Evolutionary conservation across 1,140 invertebrate genomes (phyloP), one percentile per base, ranked within the genome.

Genomic region (Trichoplusia ni): DNA sequence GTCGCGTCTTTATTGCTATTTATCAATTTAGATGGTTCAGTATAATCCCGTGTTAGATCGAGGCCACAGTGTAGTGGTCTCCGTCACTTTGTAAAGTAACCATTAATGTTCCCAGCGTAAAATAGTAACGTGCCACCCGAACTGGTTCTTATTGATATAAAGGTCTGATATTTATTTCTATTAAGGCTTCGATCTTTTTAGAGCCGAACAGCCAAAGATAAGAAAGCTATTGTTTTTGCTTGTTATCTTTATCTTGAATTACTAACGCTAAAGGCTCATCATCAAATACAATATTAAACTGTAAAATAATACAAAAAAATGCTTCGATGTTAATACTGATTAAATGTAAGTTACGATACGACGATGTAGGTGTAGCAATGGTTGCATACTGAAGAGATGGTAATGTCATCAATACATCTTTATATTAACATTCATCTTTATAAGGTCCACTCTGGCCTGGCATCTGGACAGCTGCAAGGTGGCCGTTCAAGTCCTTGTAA

Each of bases 111-210:
- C 16, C 21, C 25, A 29, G 27, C 47, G 47, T 35, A 23, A 18
- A 31, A 49, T 49, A 49, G 25, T 11, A 19, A 35, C 18, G 29
- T 51, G 47, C 47, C 31, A 51, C 31, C 11, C 31, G 2, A 35
- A 51, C 16, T 35, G 47, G 18, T 33, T 19, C 31, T 51, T 35
- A 35, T 51, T 19, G 1, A 11, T 16, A n/a, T 51, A 11, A 51
- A 51, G 29, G 29, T 51, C 16, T 35, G 18, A 23, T 49, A 35
- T 35, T 51, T 51, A 51, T 51, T 35, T 51, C 14, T 29, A 9
- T 46, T 14, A 25, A 31, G 25, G 44, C 44, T 47, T 47, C 25
- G 14, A 7, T 29, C 25, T 21, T 35, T 51, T 51, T 33, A 40
- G 33, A 56, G 35, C 33, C 8, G 33, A 27, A 51, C 11, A 35